Conservation (phyloP, 2,113 vertebrate species). For the Erinaceus europaeus region DNA sequence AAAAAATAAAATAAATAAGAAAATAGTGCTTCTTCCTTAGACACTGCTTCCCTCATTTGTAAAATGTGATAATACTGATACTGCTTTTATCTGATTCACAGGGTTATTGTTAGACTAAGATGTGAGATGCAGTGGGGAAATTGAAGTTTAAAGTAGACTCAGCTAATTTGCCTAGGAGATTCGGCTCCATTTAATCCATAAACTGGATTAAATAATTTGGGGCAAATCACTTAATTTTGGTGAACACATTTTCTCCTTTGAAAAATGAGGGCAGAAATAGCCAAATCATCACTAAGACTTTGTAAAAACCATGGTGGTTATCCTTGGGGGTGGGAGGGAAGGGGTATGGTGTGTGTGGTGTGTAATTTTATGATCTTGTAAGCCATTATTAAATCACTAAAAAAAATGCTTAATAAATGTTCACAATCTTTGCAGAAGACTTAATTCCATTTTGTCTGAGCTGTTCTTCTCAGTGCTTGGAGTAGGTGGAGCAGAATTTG, state of each 20-base stretch:
- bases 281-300: no score
- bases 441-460: slow-evolving; percentile 29
- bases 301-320: no score
- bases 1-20: no score
- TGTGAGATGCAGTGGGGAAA: slow-evolving; percentile 12
- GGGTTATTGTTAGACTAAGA: slow-evolving; percentile 7
- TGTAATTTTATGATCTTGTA: not conserved
- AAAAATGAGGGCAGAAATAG: not conserved
- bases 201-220: not conserved
- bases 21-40: not conserved
- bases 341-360: no score
- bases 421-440: slow-evolving; percentile 28
- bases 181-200: not conserved
- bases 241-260: slow-evolving; percentile 23
- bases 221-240: slow-evolving; percentile 34
- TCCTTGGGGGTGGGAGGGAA: no score
- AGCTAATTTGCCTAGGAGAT: slow-evolving; percentile 13
- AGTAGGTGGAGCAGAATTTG: not conserved
- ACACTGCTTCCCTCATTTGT: not conserved
- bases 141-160: not conserved
- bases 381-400: no score
- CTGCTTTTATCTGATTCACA: no score
- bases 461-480: slow-evolving; percentile 23
- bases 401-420: not conserved
- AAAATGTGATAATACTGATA: no score